phyloP scores from a whole-genome alignment of 2,797 vertebrate genomes.

The Platalea minor region DNA sequence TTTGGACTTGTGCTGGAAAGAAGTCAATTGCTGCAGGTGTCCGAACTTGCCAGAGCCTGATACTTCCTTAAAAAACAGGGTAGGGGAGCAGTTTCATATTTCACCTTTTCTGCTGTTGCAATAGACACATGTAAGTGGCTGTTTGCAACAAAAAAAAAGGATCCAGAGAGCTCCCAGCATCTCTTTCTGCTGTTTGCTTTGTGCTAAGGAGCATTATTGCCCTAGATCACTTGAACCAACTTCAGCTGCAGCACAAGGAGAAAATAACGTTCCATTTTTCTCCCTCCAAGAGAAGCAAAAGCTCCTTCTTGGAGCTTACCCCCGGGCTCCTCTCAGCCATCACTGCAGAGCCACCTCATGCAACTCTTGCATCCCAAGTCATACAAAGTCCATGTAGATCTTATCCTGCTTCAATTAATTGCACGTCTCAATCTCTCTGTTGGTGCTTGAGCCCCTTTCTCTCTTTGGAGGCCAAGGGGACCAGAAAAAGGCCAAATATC shows the following conservation, averaged over 20 bases:
- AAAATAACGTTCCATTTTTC: neutral
- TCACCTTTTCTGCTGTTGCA: neutral
- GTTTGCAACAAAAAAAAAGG: neutral
- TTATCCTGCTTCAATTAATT: neutral
- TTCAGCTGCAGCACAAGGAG: neutral
- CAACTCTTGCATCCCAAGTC: neutral
- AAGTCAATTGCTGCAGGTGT: constrained; percentile 25
- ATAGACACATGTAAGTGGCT: neutral
- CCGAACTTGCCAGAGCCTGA: neutral
- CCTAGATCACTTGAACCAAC: neutral
- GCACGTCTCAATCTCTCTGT: neutral
- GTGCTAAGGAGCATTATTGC: neutral
- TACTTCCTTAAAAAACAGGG: neutral
- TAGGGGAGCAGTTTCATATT: neutral
- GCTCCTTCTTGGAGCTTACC: neutral
- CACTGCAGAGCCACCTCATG: neutral
- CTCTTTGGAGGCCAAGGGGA: neutral
- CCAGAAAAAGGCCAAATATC: neutral
- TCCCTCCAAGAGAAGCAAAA: neutral
- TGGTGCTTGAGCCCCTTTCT: neutral
- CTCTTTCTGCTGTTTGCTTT: neutral
- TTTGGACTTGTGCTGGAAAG: neutral
- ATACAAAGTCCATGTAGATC: neutral
- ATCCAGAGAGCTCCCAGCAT: neutral
- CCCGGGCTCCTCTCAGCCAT: neutral